These are phyloP conservation scores for Halocynthia roretzi DNA, from an alignment of 23 tunicate species.

Conservation along the genomic window DNA sequence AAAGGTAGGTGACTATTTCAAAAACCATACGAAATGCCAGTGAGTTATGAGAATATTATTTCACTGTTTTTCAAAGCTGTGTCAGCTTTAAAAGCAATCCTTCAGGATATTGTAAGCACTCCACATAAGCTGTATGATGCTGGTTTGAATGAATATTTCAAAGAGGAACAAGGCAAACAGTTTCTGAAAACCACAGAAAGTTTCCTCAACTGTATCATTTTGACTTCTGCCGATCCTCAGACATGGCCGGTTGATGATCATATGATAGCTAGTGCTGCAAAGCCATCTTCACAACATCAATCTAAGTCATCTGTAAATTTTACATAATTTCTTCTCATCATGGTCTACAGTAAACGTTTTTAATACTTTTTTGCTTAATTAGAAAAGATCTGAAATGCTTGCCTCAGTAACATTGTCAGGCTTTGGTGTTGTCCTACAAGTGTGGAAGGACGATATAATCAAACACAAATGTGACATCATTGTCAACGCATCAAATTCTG, in stretches of 20 bases:
- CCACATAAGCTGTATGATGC: constrained; percentile 4
- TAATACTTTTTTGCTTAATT: too few relatives aligned
- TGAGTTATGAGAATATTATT: too few relatives aligned
- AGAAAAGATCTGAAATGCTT: not conserved
- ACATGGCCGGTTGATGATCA: constrained; percentile 1
- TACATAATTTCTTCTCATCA: not conserved
- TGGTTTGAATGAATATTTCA: constrained; percentile 33
- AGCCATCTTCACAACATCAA: not conserved
- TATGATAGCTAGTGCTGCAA: not conserved
- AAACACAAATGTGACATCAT: constrained; percentile 52
- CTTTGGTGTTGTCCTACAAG: constrained; percentile 25
- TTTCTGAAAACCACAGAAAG: constrained; percentile 21
- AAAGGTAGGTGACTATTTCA: too few relatives aligned
- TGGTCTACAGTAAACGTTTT: too few relatives aligned
- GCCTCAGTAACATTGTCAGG: constrained; percentile 7
- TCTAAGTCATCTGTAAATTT: not conserved
- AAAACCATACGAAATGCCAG: too few relatives aligned
- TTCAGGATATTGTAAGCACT: too few relatives aligned
- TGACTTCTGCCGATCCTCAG: not conserved
- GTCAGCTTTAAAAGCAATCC: too few relatives aligned
- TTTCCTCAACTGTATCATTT: constrained; percentile 6
- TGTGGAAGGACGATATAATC: constrained; percentile 48
- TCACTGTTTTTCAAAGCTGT: too few relatives aligned
- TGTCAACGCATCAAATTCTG: constrained; percentile 54
- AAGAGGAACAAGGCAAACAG: constrained; percentile 14